phyloP scores from a whole-genome alignment of 2,888 invertebrate genomes.

The Mycalesis mineus region DNA sequence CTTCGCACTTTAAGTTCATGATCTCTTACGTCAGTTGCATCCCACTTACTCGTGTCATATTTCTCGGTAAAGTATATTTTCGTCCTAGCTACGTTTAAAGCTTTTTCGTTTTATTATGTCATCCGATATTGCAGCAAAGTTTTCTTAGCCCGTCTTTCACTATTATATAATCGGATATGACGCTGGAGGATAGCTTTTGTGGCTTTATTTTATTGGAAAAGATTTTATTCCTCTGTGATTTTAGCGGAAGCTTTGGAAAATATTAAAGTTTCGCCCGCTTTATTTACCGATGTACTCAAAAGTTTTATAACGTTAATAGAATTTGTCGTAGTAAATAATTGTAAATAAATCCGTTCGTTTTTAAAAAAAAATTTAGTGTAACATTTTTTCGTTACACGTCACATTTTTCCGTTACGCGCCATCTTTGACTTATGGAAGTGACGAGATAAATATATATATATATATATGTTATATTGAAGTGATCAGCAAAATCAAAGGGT shows the following conservation, averaged over 20 bases:
- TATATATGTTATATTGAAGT: no score
- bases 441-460: no score
- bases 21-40: no score
- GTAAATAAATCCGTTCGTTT: no score
- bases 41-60: no score
- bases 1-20: no score
- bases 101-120: background rate
- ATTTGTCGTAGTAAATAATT: background rate
- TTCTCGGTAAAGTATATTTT: background rate
- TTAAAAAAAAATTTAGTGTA: no score
- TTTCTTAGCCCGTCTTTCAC: constrained; percentile 4
- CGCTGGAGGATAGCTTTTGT: background rate
- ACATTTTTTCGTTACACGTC: no score
- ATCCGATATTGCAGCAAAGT: constrained; percentile 2
- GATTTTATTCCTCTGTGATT: background rate
- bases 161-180: constrained; percentile 7
- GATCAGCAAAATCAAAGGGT: no score
- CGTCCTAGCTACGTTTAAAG: background rate
- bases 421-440: no score
- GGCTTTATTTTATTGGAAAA: constrained; percentile 1
- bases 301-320: background rate
- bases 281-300: background rate
- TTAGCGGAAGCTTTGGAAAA: background rate
- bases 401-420: no score
- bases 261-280: background rate